phyloP scores from a whole-genome alignment of 2,888 invertebrate species.

The Operophtera brumata region DNA sequence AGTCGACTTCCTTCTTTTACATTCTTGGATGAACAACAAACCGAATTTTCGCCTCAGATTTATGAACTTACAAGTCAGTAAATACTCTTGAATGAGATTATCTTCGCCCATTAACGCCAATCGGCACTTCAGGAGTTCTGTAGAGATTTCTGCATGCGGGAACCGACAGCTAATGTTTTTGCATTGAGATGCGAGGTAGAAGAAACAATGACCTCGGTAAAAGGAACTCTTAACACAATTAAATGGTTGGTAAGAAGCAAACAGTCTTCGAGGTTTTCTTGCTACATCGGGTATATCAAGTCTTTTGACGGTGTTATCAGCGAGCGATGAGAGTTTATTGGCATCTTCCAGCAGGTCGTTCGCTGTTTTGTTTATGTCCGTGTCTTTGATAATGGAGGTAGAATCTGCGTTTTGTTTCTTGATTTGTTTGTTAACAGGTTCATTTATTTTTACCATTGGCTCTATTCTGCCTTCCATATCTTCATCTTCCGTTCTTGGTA shows the following conservation, averaged over 20 bases:
- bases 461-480: not conserved
- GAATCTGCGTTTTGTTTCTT: constrained; percentile 17
- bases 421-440: constrained; percentile 4
- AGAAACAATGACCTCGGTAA: constrained; percentile 54
- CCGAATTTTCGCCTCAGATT: constrained; percentile 45
- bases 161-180: constrained; percentile 45
- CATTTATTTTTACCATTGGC: not conserved
- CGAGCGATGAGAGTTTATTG: not conserved
- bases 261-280: not conserved
- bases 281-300: not conserved
- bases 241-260: constrained; percentile 7
- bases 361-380: not conserved
- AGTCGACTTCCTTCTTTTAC: constrained; percentile 46
- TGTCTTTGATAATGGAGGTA: constrained; percentile 23
- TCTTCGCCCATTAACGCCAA: constrained; percentile 37
- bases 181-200: constrained; percentile 48
- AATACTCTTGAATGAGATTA: constrained; percentile 55
- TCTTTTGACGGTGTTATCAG: not conserved
- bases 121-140: constrained; percentile 27
- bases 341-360: not conserved
- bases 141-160: constrained; percentile 38
- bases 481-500: not conserved
- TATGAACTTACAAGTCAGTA: constrained; percentile 38
- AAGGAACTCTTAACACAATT: constrained; percentile 35
- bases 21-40: constrained; percentile 48